Conservation (phyloP, 1,140 invertebrate species). For the Cotesia chilonis region DNA sequence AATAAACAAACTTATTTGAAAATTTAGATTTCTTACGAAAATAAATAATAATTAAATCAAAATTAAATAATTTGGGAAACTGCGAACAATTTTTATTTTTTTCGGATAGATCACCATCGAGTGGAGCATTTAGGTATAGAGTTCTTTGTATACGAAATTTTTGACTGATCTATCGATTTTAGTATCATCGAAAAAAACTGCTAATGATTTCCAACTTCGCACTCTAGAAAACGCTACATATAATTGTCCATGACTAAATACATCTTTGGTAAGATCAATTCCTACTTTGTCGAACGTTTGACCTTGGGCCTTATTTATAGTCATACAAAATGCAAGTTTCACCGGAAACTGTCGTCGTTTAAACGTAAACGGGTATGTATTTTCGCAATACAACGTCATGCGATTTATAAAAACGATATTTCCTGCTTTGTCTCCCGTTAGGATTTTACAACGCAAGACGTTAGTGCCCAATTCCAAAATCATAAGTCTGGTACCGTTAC, state of each 20-base stretch:
- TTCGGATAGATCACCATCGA: too few relatives aligned
- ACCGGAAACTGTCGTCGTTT: conserved; percentile 44
- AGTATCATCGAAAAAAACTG: conserved; percentile 24
- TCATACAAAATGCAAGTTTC: conserved; percentile 65
- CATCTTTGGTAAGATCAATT: conserved; percentile 48
- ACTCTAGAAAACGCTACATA: conserved; percentile 47
- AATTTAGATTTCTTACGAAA: too few relatives aligned
- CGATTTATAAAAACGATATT: conserved; percentile 36
- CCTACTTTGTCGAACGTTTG: conserved; percentile 48
- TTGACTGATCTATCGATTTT: conserved; percentile 5
- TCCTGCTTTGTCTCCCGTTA: conserved; percentile 35
- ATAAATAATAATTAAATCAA: too few relatives aligned
- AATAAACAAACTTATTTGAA: too few relatives aligned
- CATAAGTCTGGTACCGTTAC: conserved; percentile 34
- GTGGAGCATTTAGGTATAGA: neutral
- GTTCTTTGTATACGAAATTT: conserved; percentile 31
- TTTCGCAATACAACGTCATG: conserved; percentile 31
- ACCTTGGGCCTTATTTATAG: conserved; percentile 59
- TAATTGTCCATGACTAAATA: conserved; percentile 48
- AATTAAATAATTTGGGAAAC: too few relatives aligned
- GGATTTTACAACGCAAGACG: conserved; percentile 29
- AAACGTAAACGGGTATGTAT: conserved; percentile 32
- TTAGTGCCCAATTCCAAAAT: neutral
- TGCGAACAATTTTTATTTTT: too few relatives aligned
- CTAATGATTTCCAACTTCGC: conserved; percentile 28